Evolutionary conservation across 2,113 vertebrate species (phyloP), one percentile per base, ranked within the genome.

Genomic region (Colossoma macropomum): DNA sequence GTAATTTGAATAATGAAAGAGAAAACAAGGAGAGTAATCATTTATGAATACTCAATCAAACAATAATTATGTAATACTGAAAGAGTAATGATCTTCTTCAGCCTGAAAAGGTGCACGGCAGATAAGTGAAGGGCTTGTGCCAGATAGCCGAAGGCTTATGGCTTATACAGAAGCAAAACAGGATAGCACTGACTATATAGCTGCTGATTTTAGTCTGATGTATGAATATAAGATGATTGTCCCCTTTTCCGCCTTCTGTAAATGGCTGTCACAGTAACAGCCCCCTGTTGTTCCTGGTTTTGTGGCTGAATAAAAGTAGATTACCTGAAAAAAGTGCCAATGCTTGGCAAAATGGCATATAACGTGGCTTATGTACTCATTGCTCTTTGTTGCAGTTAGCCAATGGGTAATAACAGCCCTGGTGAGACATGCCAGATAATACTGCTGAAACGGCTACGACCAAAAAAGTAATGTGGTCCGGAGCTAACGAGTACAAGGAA

Each of bases 21-120:
- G 87, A 84, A 84, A 92, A 92, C 92, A 91, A 92, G 91, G 88
- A 86, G 90, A 81, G 82, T 89, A 88, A 92, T 91, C 34, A 79
- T 89, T 93, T 90, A 86, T 91, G 89, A 93, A 92, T 90, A 89
- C 90, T 87, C 89, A 90, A 91, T 93, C 91, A 93, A 85, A 86
- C 85, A 27, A 83, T 90, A 91, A 93, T 92, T 91, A 87, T 80
- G 23, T 30, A 63, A 41, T 52, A 56, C 25, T 60, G n/a, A 65
- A 50, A 74, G 45, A 78, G 59, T 78, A 81, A 77, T 84, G 81
- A 87, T 89, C 86, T 88, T 88, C 88, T 91, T 88, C 89, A 85
- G 89, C 81, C 83, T 84, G 59, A 66, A 81, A 75, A 81, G 87
- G 82, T 84, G 59, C 28, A 80, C 28, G 38, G 5, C n/a, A 85